These are phyloP conservation scores for Emesis russula DNA, from an alignment of 2,888 invertebrate species.

Conservation along the genomic window DNA sequence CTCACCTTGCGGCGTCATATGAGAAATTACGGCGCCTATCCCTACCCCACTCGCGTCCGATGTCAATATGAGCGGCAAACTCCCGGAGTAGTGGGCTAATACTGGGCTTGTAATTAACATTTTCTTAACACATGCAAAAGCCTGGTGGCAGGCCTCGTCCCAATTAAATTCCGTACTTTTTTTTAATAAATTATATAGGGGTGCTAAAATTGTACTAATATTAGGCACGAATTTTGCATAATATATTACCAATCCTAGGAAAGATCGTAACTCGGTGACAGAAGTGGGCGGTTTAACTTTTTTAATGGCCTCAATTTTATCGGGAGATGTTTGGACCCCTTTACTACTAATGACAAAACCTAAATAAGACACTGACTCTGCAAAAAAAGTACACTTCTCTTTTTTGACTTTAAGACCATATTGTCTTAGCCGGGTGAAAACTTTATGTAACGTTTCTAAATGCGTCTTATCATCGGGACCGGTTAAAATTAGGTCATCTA, in stretches of 20 bases:
- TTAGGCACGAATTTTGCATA: slow-evolving; percentile 89
- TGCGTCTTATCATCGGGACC: neutral
- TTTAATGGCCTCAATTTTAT: slow-evolving; percentile 50
- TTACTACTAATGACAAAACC: slow-evolving; percentile 43
- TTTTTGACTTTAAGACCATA: neutral
- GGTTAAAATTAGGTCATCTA: neutral
- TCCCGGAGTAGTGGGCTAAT: slow-evolving; percentile 41
- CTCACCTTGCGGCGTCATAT: slow-evolving; percentile 37
- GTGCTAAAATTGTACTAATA: slow-evolving; percentile 43
- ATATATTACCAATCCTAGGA: slow-evolving; percentile 90
- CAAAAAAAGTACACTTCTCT: neutral
- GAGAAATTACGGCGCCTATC: slow-evolving; percentile 36
- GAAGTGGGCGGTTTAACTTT: slow-evolving; percentile 38
- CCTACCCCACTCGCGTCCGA: slow-evolving; percentile 51
- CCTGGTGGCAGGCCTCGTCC: neutral
- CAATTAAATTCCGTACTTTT: too few relatives aligned
- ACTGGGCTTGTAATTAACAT: slow-evolving; percentile 36
- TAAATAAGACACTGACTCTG: neutral
- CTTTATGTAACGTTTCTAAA: neutral
- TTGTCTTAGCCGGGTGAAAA: neutral
- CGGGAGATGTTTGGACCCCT: slow-evolving; percentile 56
- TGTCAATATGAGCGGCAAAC: slow-evolving; percentile 49
- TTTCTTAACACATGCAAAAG: slow-evolving; percentile 22
- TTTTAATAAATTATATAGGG: neutral
- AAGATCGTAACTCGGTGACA: slow-evolving; percentile 73